These are phyloP conservation scores for Pseudorectes ferrugineus DNA, from an alignment of 2,113 vertebrate species.

Conservation along the genomic window DNA sequence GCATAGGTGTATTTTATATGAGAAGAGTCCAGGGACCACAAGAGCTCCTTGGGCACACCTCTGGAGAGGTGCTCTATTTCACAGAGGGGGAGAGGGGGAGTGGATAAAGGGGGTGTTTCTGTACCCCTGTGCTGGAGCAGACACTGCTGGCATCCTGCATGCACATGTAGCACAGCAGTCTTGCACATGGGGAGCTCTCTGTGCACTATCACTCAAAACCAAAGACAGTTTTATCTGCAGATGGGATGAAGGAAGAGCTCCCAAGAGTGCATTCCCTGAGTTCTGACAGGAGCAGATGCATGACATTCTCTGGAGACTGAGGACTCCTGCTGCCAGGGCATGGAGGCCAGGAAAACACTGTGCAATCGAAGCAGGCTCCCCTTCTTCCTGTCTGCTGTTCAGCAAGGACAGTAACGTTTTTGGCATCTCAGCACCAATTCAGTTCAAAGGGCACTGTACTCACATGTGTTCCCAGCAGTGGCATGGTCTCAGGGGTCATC, in stretches of 20 bases:
- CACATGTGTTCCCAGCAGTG: rapidly evolving
- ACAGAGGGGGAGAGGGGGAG: neutral
- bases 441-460: neutral
- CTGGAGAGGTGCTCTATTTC: neutral
- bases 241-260: neutral
- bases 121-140: neutral
- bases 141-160: neutral
- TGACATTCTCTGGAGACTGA: neutral
- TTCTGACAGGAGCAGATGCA: neutral
- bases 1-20: neutral
- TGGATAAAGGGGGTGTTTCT: neutral
- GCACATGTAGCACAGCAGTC: rapidly evolving
- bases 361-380: neutral
- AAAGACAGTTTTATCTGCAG: neutral
- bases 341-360: neutral
- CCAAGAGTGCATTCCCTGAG: neutral
- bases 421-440: neutral
- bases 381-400: neutral
- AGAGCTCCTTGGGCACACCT: neutral
- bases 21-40: neutral
- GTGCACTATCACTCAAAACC: neutral
- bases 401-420: neutral
- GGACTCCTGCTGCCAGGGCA: neutral
- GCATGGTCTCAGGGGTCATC: neutral
- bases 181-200: neutral